Evolutionary conservation across 64 coral and sea anemone species (phyloP).

Genomic region (Platygyra sinensis): DNA sequence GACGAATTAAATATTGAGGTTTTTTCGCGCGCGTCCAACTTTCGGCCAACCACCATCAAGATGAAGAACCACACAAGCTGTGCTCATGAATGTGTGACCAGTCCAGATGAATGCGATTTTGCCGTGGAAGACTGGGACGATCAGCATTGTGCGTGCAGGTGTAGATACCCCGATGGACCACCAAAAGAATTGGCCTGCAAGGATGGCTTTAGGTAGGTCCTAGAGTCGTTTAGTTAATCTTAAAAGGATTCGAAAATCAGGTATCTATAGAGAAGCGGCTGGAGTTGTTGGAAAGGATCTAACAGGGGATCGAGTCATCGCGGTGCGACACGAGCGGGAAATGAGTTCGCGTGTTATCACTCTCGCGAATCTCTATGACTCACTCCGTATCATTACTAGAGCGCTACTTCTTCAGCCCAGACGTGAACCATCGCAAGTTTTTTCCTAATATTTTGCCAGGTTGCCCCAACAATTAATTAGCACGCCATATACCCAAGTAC

Average conservation of each 20-base stretch:
- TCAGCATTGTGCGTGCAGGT: slow-evolving; percentile 11
- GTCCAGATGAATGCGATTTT: background rate
- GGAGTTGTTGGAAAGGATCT: no score
- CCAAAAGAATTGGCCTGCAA: slow-evolving; percentile 47
- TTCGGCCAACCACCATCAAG: background rate
- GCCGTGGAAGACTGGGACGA: slow-evolving; percentile 33
- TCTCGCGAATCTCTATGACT: no score
- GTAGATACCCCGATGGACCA: slow-evolving; percentile 26
- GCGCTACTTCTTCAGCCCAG: no score
- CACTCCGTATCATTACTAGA: no score
- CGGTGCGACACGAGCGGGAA: no score
- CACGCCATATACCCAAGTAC: no score
- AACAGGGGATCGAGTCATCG: no score
- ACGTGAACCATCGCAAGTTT: no score
- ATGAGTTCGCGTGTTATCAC: no score
- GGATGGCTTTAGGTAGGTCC: slow-evolving; percentile 22
- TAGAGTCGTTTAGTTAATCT: background rate
- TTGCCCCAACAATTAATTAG: no score
- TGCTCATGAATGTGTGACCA: slow-evolving; percentile 1
- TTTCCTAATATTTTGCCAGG: no score
- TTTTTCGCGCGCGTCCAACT: background rate
- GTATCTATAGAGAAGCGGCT: no score
- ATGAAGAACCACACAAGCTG: slow-evolving; percentile 57
- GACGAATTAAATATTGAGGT: slow-evolving; percentile 11
- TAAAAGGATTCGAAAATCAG: background rate